These are phyloP conservation scores for Boulengeromyrus knoepffleri DNA, from an alignment of 2,113 vertebrate genomes.

Conservation along the genomic window DNA sequence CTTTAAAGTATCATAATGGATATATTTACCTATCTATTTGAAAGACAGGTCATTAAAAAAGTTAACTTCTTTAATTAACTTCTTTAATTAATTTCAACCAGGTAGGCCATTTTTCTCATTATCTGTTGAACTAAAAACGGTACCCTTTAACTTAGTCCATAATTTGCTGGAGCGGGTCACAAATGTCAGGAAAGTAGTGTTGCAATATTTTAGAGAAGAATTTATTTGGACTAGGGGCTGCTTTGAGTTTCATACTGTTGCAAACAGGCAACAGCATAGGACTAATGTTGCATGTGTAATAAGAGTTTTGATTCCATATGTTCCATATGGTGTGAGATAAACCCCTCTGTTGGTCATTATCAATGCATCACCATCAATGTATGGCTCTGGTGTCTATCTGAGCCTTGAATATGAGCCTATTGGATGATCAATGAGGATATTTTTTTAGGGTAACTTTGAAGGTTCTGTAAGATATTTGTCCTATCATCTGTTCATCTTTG, in stretches of 20 bases:
- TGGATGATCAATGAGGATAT: neutral
- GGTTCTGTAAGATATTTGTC: neutral
- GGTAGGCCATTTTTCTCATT: neutral
- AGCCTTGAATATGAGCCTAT: neutral
- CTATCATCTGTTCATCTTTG: neutral
- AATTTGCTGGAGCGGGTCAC: neutral
- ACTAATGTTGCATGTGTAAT: neutral
- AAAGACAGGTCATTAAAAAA: neutral
- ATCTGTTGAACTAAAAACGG: neutral
- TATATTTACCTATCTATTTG: neutral
- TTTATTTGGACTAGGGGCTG: neutral
- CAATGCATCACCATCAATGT: neutral
- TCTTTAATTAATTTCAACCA: neutral
- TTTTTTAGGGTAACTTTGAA: neutral
- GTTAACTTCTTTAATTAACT: no score
- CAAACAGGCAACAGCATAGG: neutral
- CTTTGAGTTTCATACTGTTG: neutral
- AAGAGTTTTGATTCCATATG: neutral
- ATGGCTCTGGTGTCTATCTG: neutral
- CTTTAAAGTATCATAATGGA: neutral
- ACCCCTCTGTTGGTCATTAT: neutral
- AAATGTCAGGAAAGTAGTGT: neutral
- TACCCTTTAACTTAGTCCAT: neutral
- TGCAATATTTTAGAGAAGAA: neutral
- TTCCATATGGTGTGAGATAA: neutral